Evolutionary conservation across 1,140 invertebrate genomes (phyloP).

Genomic region (Monomorium pharaonis): DNA sequence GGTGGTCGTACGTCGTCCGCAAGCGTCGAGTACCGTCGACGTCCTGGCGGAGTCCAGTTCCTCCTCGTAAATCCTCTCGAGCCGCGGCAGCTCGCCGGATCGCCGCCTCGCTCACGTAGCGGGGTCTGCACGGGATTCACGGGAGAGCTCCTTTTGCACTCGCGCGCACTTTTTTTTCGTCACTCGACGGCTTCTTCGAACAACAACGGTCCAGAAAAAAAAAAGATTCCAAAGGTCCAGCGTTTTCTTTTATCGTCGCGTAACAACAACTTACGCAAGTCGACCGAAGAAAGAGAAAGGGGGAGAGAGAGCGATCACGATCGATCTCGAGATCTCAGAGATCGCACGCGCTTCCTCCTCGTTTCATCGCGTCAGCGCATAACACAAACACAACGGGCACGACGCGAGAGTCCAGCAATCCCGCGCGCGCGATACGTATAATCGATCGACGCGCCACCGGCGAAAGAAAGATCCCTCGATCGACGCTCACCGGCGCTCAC

Average conservation of each 20-base stretch:
- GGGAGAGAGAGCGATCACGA: too few relatives aligned
- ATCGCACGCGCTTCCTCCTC: neutral
- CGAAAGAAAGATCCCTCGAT: neutral
- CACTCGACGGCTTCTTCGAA: too few relatives aligned
- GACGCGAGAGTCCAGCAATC: neutral
- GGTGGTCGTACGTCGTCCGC: neutral
- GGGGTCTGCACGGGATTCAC: slow-evolving; percentile 3
- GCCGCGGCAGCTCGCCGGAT: slow-evolving; percentile 40
- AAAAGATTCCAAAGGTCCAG: too few relatives aligned
- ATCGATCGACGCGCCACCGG: neutral
- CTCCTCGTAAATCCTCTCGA: slow-evolving; percentile 25
- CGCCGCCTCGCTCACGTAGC: neutral
- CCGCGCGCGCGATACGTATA: neutral
- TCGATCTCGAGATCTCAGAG: neutral
- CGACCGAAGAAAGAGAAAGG: too few relatives aligned
- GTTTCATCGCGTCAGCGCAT: neutral
- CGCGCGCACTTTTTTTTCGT: too few relatives aligned
- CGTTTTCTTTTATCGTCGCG: slow-evolving; percentile 11
- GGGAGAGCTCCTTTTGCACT: too few relatives aligned
- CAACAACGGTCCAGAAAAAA: too few relatives aligned
- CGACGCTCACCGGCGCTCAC: neutral
- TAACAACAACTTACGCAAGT: too few relatives aligned
- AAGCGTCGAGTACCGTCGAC: too few relatives aligned
- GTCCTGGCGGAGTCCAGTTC: neutral
- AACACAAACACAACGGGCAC: too few relatives aligned